phyloP scores from a whole-genome alignment of 2,888 invertebrate genomes.

The Cylloceria caligata region DNA sequence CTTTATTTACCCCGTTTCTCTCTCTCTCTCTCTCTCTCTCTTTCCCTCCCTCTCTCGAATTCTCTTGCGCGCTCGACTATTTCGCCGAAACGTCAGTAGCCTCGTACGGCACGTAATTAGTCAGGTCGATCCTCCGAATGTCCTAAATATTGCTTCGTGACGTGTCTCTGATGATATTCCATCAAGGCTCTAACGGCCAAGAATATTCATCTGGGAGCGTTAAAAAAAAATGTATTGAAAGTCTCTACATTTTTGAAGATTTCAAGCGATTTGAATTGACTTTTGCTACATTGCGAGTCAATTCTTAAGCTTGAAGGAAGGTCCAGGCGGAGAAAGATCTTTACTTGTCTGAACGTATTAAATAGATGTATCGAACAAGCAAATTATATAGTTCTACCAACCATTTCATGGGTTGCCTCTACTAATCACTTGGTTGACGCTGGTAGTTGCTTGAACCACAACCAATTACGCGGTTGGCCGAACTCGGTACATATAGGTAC shows the following conservation, averaged over 20 bases:
- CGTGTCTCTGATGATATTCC: slow-evolving; percentile 26
- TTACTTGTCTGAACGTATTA: too few relatives aligned
- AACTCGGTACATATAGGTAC: too few relatives aligned
- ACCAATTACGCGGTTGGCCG: too few relatives aligned
- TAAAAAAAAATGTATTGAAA: neutral
- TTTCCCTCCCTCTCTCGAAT: neutral
- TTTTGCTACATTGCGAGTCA: neutral
- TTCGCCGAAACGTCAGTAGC: slow-evolving; percentile 16
- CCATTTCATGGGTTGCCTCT: too few relatives aligned
- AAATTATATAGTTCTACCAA: too few relatives aligned
- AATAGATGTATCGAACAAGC: too few relatives aligned
- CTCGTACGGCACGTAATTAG: slow-evolving; percentile 31
- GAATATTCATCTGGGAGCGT: neutral
- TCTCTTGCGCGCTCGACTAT: slow-evolving; percentile 1
- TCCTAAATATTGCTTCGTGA: neutral
- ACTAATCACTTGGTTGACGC: too few relatives aligned
- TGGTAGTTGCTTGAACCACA: too few relatives aligned
- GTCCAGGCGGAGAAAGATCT: too few relatives aligned
- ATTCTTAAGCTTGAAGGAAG: neutral
- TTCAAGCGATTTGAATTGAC: neutral
- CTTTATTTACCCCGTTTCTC: slow-evolving; percentile 1
- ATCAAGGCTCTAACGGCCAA: neutral
- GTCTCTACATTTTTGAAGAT: neutral
- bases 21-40: neutral
- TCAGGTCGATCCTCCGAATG: slow-evolving; percentile 47